Conservation (phyloP, 1,140 invertebrate species). For the Calephelis nemesis region DNA sequence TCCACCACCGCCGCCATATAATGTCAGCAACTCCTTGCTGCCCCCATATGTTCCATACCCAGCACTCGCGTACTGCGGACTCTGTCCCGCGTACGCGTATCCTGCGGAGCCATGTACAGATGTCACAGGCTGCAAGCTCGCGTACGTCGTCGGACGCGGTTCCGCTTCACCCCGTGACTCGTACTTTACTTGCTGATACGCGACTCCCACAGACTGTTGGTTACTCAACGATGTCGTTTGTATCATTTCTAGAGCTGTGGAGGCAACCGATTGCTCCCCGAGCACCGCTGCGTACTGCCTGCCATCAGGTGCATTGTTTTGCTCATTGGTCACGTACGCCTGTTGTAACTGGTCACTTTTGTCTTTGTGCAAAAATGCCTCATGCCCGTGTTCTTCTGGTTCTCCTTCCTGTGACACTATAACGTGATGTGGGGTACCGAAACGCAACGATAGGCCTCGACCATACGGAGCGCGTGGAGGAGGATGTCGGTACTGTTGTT, state of each 20-base stretch:
- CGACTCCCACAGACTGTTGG: slow-evolving; percentile 68
- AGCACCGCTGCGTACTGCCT: slow-evolving; percentile 56
- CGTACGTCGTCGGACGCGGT: slow-evolving; percentile 64
- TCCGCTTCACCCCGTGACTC: slow-evolving; percentile 63
- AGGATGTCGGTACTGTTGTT: slow-evolving; percentile 40
- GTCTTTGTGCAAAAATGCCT: slow-evolving; percentile 54
- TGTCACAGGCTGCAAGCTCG: slow-evolving; percentile 72
- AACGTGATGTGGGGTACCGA: slow-evolving; percentile 57
- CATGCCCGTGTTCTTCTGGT: slow-evolving; percentile 49
- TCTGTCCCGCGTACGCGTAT: slow-evolving; percentile 55
- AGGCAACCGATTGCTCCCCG: slow-evolving; percentile 52
- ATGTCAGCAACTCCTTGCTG: slow-evolving; percentile 63
- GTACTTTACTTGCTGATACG: slow-evolving; percentile 74
- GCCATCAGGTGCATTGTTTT: slow-evolving; percentile 40
- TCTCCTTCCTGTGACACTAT: slow-evolving; percentile 56
- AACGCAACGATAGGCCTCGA: slow-evolving; percentile 51
- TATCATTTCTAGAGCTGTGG: slow-evolving; percentile 67
- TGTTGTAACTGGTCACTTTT: slow-evolving; percentile 53
- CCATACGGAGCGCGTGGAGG: slow-evolving; percentile 44
- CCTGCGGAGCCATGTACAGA: slow-evolving; percentile 52
- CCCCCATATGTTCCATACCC: slow-evolving; percentile 53
- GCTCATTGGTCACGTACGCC: slow-evolving; percentile 38
- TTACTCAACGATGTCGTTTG: slow-evolving; percentile 63
- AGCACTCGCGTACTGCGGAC: slow-evolving; percentile 59
- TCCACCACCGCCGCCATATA: slow-evolving; percentile 56